Conservation (phyloP, 2,113 vertebrate genomes). For the Isurus oxyrinchus region DNA sequence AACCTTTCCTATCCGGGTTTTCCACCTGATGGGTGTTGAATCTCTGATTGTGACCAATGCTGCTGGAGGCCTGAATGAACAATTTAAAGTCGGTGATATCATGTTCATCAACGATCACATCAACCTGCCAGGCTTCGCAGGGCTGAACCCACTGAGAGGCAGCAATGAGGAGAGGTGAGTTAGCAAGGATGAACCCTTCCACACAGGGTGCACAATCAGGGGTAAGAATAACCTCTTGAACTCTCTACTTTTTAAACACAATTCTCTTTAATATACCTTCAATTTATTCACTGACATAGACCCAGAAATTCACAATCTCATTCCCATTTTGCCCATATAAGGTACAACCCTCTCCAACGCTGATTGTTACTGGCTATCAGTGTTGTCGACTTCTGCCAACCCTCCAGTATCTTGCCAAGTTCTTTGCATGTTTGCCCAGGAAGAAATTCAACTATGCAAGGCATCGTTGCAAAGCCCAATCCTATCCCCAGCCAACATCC, state of each 20-base stretch:
- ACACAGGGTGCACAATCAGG: neutral
- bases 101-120: slow-evolving; percentile 71
- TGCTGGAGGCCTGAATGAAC: slow-evolving; percentile 56
- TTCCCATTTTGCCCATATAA: too few relatives aligned
- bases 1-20: slow-evolving; percentile 62
- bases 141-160: slow-evolving; percentile 61
- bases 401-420: too few relatives aligned
- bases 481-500: too few relatives aligned
- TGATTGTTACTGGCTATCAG: too few relatives aligned
- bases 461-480: too few relatives aligned
- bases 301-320: too few relatives aligned
- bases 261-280: neutral
- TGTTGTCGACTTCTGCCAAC: too few relatives aligned
- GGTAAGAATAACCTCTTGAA: neutral
- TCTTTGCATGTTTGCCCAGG: too few relatives aligned
- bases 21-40: slow-evolving; percentile 57
- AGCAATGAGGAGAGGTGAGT: slow-evolving; percentile 59
- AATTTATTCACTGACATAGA: neutral
- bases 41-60: slow-evolving; percentile 67
- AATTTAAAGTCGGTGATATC: slow-evolving; percentile 59
- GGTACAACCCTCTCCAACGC: too few relatives aligned
- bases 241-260: neutral
- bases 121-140: slow-evolving; percentile 63
- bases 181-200: neutral
- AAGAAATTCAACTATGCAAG: too few relatives aligned